Base-by-base conservation (phyloP, 1,140 invertebrate genomes). In the Magallana ariakensis region DNA sequence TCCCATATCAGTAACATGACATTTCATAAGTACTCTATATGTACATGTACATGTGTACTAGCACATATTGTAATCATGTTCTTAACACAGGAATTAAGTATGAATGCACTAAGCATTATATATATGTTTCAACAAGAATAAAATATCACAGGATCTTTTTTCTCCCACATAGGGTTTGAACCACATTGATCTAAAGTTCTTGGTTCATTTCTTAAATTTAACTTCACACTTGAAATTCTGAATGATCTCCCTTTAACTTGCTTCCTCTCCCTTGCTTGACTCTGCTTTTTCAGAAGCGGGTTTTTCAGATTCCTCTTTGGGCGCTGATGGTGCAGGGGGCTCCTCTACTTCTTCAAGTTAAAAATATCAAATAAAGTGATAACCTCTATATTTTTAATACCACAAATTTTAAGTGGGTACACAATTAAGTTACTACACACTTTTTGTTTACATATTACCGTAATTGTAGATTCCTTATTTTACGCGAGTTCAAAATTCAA, bases 121-220 rank as follows among this genome's bases (percentile, higher is more conserved):
- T 46, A 46, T 22, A 66, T 66, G 22, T 66, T 3, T 66, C 22
- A 19, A n/a, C 19, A 66, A 60, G 58, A 60, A 60, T 60, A 13
- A 70, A 70, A 75, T 75, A 75, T 75, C 66, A 75, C 66, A 75
- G 58, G 19, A 33, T 26, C 33, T 26, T 26, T 26, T 75, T 75
- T 13, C 33, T 22, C 66, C 33, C 22, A 5, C 19, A 70, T 22
- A 22, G 10, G 5, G 19, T 22, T 0, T 62, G 33, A 46, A 46
- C 33, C 58, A 16, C 8, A 62, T 62, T 62, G 19, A 62, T n/a
- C 5, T 16, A 7, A 62, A 16, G 19, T 62, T 16, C 7, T 7
- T 16, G 15, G 58, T 62, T 16, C 19, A 62, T 62, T 19, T n/a
- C 4, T 62, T 0, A 26, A 75, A 75, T 33, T 75, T 46, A 3